Conservation (phyloP, 1,140 invertebrate species). For the Pygmarrhopalites habei region DNA sequence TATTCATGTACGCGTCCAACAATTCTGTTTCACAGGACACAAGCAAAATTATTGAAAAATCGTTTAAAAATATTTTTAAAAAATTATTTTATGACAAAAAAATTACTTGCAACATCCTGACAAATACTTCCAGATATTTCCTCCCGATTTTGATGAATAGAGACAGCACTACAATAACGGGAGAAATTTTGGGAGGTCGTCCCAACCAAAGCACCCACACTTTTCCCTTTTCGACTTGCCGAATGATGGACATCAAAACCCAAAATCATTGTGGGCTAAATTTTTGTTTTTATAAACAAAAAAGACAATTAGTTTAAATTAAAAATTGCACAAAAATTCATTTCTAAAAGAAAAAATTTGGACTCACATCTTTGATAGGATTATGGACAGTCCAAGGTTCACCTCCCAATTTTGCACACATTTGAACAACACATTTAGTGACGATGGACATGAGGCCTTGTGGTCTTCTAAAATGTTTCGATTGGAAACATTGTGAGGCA, state of each 20-base stretch:
- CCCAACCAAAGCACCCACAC: conserved; percentile 69
- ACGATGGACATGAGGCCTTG: conserved; percentile 49
- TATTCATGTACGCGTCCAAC: conserved; percentile 32
- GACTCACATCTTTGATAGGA: conserved; percentile 44
- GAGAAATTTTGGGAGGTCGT: conserved; percentile 58
- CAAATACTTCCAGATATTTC: conserved; percentile 62
- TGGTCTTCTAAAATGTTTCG: conserved; percentile 17
- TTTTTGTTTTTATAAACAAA: neutral
- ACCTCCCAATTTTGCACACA: conserved; percentile 55
- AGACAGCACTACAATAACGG: conserved; percentile 60
- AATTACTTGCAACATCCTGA: conserved; percentile 49
- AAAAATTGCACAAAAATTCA: conserved; percentile 11
- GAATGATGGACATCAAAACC: conserved; percentile 86
- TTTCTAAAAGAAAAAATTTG: conserved; percentile 58
- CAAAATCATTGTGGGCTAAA: conserved; percentile 64
- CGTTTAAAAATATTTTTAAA: neutral
- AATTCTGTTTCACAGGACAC: conserved; percentile 35
- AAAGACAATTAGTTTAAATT: neutral
- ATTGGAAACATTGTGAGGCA: conserved; percentile 17
- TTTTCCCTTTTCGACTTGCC: conserved; percentile 48
- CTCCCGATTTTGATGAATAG: conserved; percentile 61
- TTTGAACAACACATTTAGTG: conserved; percentile 55
- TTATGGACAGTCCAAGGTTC: conserved; percentile 52
- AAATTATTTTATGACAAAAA: neutral
- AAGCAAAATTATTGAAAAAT: conserved; percentile 11